phyloP scores from a whole-genome alignment of 2,888 invertebrate genomes.

The Podabrus alpinus region DNA sequence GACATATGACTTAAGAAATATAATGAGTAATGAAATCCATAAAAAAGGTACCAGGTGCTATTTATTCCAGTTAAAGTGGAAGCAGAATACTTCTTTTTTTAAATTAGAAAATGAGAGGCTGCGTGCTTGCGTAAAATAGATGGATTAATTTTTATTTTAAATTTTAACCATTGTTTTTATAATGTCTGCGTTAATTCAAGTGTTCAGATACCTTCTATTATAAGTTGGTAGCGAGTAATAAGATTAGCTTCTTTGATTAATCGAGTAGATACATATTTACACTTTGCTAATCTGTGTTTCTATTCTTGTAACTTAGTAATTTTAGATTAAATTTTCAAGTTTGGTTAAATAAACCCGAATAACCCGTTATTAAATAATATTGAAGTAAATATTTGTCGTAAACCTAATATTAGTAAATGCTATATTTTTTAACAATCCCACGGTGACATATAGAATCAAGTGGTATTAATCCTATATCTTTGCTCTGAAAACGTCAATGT shows the following conservation, averaged over 20 bases:
- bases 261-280: constrained; percentile 1
- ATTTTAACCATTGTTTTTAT: neutral
- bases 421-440: neutral
- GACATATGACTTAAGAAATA: no score
- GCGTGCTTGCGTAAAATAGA: neutral
- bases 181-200: neutral
- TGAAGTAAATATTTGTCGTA: neutral
- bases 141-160: neutral
- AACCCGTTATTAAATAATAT: neutral
- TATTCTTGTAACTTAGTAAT: neutral
- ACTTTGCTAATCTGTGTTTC: neutral
- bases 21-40: no score
- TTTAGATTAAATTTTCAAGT: neutral
- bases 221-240: neutral
- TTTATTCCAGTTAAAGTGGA: neutral
- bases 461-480: neutral
- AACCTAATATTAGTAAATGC: neutral
- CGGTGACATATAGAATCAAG: neutral
- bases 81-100: neutral
- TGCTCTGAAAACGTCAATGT: neutral
- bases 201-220: neutral
- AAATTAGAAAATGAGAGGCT: neutral
- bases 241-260: constrained; percentile 4
- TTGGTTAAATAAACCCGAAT: neutral
- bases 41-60: neutral